phyloP scores from a whole-genome alignment of 37 sponge, comb jelly and placozoan species.

The Aphrocallistes beatrix region DNA sequence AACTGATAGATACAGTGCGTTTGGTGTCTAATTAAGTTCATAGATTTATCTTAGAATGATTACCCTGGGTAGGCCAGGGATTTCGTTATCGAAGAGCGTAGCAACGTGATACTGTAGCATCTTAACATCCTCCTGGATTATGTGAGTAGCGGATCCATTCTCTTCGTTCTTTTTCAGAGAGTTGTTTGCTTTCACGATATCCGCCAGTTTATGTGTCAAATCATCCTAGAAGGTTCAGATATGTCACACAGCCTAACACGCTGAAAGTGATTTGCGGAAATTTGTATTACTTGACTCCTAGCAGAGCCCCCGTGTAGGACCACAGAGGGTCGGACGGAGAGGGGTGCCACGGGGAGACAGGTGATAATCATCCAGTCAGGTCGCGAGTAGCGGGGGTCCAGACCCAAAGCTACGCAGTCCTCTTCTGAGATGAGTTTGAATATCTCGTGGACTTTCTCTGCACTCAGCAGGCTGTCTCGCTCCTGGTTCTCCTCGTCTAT shows the following conservation, averaged over 20 bases:
- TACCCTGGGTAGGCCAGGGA: conserved; percentile 86
- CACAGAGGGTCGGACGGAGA: conserved; percentile 88
- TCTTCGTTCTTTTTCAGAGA: conserved; percentile 83
- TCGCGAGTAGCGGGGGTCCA: conserved; percentile 75
- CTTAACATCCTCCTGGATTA: conserved; percentile 87
- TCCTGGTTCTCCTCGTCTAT: conserved; percentile 90
- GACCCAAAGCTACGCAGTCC: conserved; percentile 69
- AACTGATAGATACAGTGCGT: not conserved
- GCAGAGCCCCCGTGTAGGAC: conserved; percentile 88
- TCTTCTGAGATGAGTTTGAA: conserved; percentile 93
- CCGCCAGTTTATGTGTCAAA: conserved; percentile 93
- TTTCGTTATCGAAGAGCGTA: conserved; percentile 90
- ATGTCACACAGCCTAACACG: not conserved
- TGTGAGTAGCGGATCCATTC: conserved; percentile 96
- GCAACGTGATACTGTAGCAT: conserved; percentile 97
- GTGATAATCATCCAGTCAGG: conserved; percentile 98
- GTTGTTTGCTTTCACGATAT: conserved; percentile 95
- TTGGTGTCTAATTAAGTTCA: not conserved
- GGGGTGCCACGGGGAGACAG: conserved; percentile 87
- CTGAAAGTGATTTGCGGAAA: not conserved
- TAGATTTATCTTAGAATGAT: not conserved
- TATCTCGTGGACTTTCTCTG: conserved; percentile 82
- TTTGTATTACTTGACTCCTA: conserved; percentile 49
- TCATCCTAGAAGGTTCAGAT: conserved; percentile 55
- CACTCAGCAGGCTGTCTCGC: conserved; percentile 74